Evolutionary conservation across 2,113 vertebrate genomes (phyloP).

Genomic region (Microtus richardsoni): DNA sequence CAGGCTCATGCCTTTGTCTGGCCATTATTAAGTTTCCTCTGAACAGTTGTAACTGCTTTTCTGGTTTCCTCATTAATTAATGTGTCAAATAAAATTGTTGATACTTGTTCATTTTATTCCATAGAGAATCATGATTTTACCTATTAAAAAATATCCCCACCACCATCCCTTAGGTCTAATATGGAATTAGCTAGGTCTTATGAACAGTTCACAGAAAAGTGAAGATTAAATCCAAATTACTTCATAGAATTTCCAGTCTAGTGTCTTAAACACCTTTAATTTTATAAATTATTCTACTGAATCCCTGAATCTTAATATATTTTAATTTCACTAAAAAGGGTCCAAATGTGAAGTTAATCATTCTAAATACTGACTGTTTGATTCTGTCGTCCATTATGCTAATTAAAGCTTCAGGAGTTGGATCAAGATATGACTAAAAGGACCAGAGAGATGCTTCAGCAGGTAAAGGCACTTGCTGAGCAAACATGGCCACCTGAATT

Average conservation of each 20-base stretch:
- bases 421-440: neutral
- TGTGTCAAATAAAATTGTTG: conserved; percentile 5
- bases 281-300: neutral
- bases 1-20: neutral
- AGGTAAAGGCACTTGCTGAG: neutral
- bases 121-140: conserved; percentile 6
- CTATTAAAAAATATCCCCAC: neutral
- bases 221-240: neutral
- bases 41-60: conserved; percentile 24
- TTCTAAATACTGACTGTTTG: neutral
- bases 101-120: conserved; percentile 13
- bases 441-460: neutral
- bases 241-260: conserved; percentile 3
- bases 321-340: conserved; percentile 19
- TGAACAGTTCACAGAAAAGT: neutral
- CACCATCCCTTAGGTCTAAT: neutral
- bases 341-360: neutral
- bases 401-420: neutral
- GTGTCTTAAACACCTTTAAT: conserved; percentile 30
- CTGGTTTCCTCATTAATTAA: conserved; percentile 20
- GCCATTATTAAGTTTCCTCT: neutral
- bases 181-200: neutral
- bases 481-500: neutral
- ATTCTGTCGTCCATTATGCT: neutral
- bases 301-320: neutral